phyloP scores from a whole-genome alignment of 2,797 vertebrate species.

The Myiotriccus ornatus region DNA sequence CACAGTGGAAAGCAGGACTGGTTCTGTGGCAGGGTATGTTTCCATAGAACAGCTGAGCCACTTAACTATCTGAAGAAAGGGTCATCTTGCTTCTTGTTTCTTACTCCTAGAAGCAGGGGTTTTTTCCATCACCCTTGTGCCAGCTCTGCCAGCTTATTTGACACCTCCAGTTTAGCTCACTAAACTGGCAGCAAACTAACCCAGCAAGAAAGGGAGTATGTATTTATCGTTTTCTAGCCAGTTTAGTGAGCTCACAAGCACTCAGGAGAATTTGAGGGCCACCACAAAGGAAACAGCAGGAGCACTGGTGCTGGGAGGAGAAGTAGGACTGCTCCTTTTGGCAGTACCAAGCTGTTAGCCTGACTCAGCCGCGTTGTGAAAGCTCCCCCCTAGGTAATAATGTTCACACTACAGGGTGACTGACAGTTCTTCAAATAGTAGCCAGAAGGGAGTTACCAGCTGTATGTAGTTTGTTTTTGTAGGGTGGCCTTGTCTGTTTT shows the following conservation, averaged over 20 bases:
- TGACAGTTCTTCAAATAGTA: conserved; percentile 35
- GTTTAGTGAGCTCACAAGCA: background rate
- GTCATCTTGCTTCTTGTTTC: background rate
- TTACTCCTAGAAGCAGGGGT: background rate
- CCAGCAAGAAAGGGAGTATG: background rate
- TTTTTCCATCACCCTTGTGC: background rate
- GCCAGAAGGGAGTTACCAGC: conserved; percentile 49
- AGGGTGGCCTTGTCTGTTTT: conserved; percentile 17
- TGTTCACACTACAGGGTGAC: background rate
- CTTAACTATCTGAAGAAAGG: background rate
- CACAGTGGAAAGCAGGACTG: background rate
- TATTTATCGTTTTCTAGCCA: background rate
- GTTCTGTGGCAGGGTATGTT: background rate
- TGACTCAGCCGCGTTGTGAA: conserved; percentile 39
- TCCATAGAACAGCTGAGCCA: background rate
- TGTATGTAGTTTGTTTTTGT: background rate
- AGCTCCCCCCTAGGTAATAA: conserved; percentile 51
- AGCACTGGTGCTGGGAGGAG: background rate
- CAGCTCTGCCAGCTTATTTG: background rate
- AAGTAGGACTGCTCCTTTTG: background rate
- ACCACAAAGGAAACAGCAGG: background rate
- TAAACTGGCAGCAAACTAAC: background rate
- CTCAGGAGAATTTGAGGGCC: background rate
- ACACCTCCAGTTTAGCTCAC: background rate
- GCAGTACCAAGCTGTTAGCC: background rate